These are phyloP conservation scores for Drosophila buzzatii DNA, from an alignment of 2,888 invertebrate genomes.

Conservation along the genomic window DNA sequence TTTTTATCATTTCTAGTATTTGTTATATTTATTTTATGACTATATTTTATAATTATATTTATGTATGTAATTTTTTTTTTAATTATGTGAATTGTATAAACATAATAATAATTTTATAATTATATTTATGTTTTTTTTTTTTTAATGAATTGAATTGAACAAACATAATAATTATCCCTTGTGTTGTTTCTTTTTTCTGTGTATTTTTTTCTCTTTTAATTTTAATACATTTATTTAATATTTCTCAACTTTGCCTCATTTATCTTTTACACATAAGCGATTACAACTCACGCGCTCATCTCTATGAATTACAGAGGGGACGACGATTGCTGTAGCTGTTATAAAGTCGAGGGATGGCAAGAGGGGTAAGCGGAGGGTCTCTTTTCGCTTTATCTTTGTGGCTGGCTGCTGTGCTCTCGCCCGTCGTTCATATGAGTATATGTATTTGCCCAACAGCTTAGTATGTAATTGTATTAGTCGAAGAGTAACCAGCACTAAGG, in stretches of 20 bases:
- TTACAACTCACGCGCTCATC: constrained; percentile 37
- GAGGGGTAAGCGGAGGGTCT: not conserved
- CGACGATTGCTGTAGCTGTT: too few relatives aligned
- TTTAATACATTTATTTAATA: not conserved
- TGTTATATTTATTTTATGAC: too few relatives aligned
- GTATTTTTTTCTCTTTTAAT: not conserved
- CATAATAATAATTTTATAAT: too few relatives aligned
- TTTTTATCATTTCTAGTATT: too few relatives aligned
- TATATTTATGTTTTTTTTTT: too few relatives aligned
- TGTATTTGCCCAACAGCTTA: constrained; percentile 44
- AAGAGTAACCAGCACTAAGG: constrained; percentile 63
- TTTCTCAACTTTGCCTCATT: not conserved
- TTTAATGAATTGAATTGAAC: too few relatives aligned
- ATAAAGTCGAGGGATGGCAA: too few relatives aligned
- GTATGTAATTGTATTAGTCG: constrained; percentile 74
- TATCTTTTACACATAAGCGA: not conserved
- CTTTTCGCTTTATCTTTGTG: constrained; percentile 40
- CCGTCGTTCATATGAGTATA: constrained; percentile 4
- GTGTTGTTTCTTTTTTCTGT: too few relatives aligned
- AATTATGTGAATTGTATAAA: too few relatives aligned
- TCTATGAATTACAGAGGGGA: constrained; percentile 18
- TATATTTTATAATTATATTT: too few relatives aligned
- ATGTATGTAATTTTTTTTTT: too few relatives aligned
- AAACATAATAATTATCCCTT: too few relatives aligned
- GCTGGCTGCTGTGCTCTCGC: not conserved